A percentile compares a stretch with the other conserved stretches of the same genome.
These are phyloP conservation scores for Didymodactylos carnosus DNA, from an alignment of 2,888 invertebrate species.

Conservation along the genomic window DNA sequence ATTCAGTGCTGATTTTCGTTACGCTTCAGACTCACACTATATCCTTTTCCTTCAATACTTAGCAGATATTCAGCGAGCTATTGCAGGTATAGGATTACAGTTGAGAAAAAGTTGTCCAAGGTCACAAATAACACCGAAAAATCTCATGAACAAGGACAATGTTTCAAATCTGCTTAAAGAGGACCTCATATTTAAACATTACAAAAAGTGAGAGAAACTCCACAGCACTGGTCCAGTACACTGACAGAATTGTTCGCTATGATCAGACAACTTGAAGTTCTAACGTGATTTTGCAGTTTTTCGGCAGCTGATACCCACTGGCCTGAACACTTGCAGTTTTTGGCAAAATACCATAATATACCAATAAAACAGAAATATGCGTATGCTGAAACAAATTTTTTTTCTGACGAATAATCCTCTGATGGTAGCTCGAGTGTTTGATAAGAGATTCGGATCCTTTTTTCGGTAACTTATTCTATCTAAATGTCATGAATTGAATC, in stretches of 20 bases:
- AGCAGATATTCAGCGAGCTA: background rate
- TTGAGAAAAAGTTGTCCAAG: background rate
- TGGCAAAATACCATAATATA: constrained; percentile 16
- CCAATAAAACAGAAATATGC: background rate
- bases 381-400: background rate
- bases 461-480: constrained; percentile 13
- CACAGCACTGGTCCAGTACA: constrained; percentile 18
- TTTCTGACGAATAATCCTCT: constrained; percentile 18
- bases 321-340: constrained; percentile 17
- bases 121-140: background rate
- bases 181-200: constrained; percentile 14
- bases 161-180: background rate
- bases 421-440: constrained; percentile 19
- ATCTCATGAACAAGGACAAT: background rate
- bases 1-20: constrained; percentile 8
- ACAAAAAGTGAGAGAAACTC: constrained; percentile 16
- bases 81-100: background rate
- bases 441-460: constrained; percentile 17
- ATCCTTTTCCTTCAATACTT: background rate
- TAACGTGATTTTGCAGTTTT: constrained; percentile 19
- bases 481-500: too few relatives aligned
- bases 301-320: constrained; percentile 20
- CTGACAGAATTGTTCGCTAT: constrained; percentile 18
- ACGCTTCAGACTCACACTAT: constrained; percentile 7
- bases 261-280: constrained; percentile 19